phyloP scores from a whole-genome alignment of 2,888 invertebrate species.

The Fragum fragum region DNA sequence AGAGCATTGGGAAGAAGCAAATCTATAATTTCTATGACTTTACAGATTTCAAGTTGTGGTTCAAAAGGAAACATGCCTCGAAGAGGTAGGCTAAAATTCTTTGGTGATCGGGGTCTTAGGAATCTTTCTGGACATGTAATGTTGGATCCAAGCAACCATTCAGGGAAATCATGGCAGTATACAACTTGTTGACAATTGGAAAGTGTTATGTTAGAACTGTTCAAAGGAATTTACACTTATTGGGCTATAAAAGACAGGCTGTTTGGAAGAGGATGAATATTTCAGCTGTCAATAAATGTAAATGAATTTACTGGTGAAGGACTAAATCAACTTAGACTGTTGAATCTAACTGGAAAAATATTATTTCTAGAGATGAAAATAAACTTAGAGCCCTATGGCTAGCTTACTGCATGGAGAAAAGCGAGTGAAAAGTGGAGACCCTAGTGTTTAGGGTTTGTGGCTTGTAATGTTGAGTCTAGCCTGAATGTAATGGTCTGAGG shows the following conservation, averaged over 20 bases:
- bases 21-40: neutral
- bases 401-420: constrained; percentile 40
- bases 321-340: constrained; percentile 9
- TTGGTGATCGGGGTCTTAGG: neutral
- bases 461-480: neutral
- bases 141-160: neutral
- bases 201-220: constrained; percentile 2
- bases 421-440: constrained; percentile 31
- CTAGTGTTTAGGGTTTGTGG: constrained; percentile 22
- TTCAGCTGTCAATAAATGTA: neutral
- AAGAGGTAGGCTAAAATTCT: neutral
- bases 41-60: neutral
- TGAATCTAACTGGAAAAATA: constrained; percentile 25
- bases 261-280: constrained; percentile 4
- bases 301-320: neutral
- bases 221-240: neutral
- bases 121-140: neutral
- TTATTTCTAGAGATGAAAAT: constrained; percentile 38
- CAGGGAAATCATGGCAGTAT: neutral
- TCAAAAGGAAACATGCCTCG: neutral
- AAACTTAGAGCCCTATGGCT: constrained; percentile 15
- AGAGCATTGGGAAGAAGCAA: no score
- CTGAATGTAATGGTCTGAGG: constrained; percentile 28
- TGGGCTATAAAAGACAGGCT: neutral
- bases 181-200: neutral